These are phyloP conservation scores for Drosophila nasuta DNA, from an alignment of 1,140 invertebrate genomes.

Conservation along the genomic window DNA sequence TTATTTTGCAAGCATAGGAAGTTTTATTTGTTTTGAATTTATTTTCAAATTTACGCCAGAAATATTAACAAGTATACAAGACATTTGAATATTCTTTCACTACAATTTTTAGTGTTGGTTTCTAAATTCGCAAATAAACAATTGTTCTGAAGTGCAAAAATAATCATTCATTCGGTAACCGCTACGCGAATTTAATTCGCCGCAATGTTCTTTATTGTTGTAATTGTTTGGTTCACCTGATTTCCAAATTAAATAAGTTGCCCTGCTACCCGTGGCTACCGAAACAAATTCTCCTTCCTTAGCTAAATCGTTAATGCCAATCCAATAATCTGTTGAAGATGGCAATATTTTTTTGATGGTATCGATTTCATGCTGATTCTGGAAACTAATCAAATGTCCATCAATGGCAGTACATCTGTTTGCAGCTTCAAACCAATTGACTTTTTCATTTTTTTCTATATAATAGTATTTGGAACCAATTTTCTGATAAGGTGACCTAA, in stretches of 20 bases:
- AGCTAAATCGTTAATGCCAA: constrained; percentile 16
- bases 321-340: constrained; percentile 2
- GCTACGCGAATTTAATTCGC: neutral
- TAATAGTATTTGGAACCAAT: constrained; percentile 20
- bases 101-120: neutral
- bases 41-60: no score
- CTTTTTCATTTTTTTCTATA: neutral
- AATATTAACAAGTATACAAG: no score
- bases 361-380: neutral
- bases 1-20: no score
- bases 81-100: no score
- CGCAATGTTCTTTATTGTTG: neutral
- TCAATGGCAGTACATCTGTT: neutral
- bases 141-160: neutral
- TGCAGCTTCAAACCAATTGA: constrained; percentile 4
- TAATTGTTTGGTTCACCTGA: neutral
- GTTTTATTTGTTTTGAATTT: no score
- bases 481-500: neutral
- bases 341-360: neutral
- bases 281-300: constrained; percentile 10
- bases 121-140: constrained; percentile 19
- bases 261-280: neutral
- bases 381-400: constrained; percentile 3
- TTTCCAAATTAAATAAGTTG: neutral
- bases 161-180: constrained; percentile 15